Base-by-base conservation (phyloP, 2,888 invertebrate species). In the Apamea sordens region DNA sequence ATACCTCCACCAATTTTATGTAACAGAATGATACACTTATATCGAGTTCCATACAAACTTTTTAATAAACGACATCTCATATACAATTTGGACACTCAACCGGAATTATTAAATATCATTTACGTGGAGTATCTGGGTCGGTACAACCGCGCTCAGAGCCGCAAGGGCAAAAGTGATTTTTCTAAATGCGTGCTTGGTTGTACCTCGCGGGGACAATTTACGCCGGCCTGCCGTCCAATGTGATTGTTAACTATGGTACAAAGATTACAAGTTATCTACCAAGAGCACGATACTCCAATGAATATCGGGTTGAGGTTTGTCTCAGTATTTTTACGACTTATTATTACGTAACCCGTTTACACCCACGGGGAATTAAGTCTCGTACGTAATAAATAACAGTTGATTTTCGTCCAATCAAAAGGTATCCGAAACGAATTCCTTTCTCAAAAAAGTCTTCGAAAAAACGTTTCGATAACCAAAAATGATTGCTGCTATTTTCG, bases 181-280 rank as follows among this genome's bases (percentile, higher is more conserved):
- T 95, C 93, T 94, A 93, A 93, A 93, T 93, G 92, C 92, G 92
- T 92, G 92, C 90, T 91, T 89, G 90, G 91, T 91, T 89, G 83
- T 77, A 91, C 93, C 96, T 94, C 77, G 88, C 87, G 95, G 96
- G 94, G 95, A 96, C 96, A 96, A 96, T 96, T 97, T 96, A 93
- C 94, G 93, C 93, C 91, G 92, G 89, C 91, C 91, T 64, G 87
- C 89, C 90, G 91, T 88, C 92, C 90, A 84, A 92, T 95, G 94
- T 94, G 96, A 97, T 96, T 96, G 95, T 95, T 96, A 95, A 95
- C 95, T 94, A 94, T 93, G 88, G 88, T 89, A 90, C 92, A 91
- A 92, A 95, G 95, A 96, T 96, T 96, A 96, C 93, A 94, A 95
- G 93, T 94, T 95, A 94, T 94, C 93, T 91, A 83, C 92, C 93